These are phyloP conservation scores for Hydra vulgaris DNA, from an alignment of 30 jellyfish, hydroid and myxozoan species.

Conservation along the genomic window DNA sequence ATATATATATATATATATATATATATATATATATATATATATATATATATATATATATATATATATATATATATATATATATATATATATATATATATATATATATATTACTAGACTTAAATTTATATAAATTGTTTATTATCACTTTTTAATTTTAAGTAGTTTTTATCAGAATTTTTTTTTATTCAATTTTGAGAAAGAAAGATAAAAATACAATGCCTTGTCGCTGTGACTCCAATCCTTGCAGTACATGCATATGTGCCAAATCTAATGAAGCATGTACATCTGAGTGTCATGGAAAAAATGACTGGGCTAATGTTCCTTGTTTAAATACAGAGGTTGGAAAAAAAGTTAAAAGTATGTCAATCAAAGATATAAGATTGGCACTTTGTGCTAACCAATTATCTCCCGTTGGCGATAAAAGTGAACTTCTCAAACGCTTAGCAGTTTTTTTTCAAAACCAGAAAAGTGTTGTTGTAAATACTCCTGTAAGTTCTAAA, in stretches of 20 bases:
- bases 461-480: not conserved
- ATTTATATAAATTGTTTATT: too few species aligned
- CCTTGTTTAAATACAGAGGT: conserved; percentile 37
- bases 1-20: too few species aligned
- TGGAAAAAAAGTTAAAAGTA: conserved; percentile 31
- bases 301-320: conserved; percentile 9
- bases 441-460: conserved; percentile 22
- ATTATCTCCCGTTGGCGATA: conserved; percentile 30
- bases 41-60: too few species aligned
- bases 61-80: too few species aligned
- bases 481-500: not conserved
- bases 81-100: too few species aligned
- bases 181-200: too few species aligned
- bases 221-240: conserved; percentile 30
- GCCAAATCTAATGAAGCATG: conserved; percentile 16
- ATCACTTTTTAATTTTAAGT: too few species aligned
- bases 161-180: too few species aligned
- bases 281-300: conserved; percentile 32
- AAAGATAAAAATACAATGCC: conserved; percentile 20
- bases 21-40: too few species aligned
- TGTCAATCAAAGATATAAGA: conserved; percentile 26
- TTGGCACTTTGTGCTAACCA: conserved; percentile 26
- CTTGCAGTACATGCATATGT: conserved; percentile 35
- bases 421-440: conserved; percentile 26
- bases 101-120: too few species aligned